Evolutionary conservation across 2,888 invertebrate genomes (phyloP), one percentile per base, ranked within the genome.

Genomic region (Xanthia icteritia): DNA sequence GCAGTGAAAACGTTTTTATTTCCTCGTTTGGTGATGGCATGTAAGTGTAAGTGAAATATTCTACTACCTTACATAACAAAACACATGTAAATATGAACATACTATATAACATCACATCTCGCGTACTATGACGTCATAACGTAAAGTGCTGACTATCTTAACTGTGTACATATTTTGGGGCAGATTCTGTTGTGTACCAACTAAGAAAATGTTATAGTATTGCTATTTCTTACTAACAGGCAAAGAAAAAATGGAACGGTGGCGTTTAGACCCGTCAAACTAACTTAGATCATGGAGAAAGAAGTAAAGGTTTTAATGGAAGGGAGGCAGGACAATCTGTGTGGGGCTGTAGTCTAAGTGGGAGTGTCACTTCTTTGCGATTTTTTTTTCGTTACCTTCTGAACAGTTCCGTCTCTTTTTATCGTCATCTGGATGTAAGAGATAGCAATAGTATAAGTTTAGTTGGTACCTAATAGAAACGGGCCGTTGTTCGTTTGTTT

Each of bases 11-110:
- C 87, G 82, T 84, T 84, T 81, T 78, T 80, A 77, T 73, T 11
- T 65, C 56, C 71, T 70, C 64, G 70, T 81, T 71, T 60, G 89
- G 88, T 88, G 88, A 89, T 88, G 88, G 88, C 88, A 87, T 88
- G 89, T 86, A 81, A 81, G 84, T 86, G 87, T 75, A 58, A 80
- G 85, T 76, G 82, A 73, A 79, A 82, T 71, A 72, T 80, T 69
- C 67, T 54, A 77, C 42, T 74, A 77, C 73, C 73, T 85, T 85
- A 85, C 85, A 63, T 60, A 73, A 83, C 73, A 75, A 64, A 70
- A 81, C 63, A 76, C 69, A 64, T 85, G 77, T 83, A 87, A 64
- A 87, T 85, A 86, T 13, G 51, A 73, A 86, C 77, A 71, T 67
- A 77, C 45, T 82, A 69, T 84, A 61, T 69, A 60, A 31, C 71